Base-by-base conservation (phyloP, 2,888 invertebrate genomes). In the Crematogaster levior region DNA sequence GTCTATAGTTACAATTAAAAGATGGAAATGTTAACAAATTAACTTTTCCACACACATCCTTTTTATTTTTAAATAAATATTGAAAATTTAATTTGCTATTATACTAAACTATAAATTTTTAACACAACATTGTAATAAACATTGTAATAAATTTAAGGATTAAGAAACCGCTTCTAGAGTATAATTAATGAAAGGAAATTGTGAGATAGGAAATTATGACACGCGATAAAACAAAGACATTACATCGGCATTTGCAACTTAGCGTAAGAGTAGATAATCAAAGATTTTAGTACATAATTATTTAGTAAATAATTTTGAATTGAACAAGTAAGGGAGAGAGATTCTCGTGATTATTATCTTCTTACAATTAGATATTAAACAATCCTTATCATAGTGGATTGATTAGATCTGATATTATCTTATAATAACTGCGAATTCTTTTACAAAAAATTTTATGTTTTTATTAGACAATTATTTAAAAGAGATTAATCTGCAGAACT, bases 151-250 rank as follows among this genome's bases (percentile, higher is more conserved):
- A n/a, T 0, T 37, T 68, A 18, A 18, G 30, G 24, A 48, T 34
- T 24, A 21, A 0, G 2, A 66, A 72, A 72, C 4, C 18, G 1
- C 7, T 56, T 68, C n/a, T n/a, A 15, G 12, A 56, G 30, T 10
- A 30, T 66, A 53, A 53, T 53, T 66, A 53, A 37, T 66, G n/a
- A 63, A 24, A 24, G 3, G 24, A 37, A 77, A 40, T 66, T 2
- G 15, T 53, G 15, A 30, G 12, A 37, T 40, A 24, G 51, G 15
- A 43, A 51, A 61, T 7, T 34, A n/a, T n/a, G n/a, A n/a, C n/a
- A 43, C 9, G 30, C 21, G 30, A 2, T 15, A 24, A 3, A 24
- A 12, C 9, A 43, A 15, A 34, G 12, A 61, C 61, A 74, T 74
- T 74, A 61, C 12, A 61, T 24, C 30, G 24, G 12, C 3, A 48